Conservation (phyloP, 2,113 vertebrate genomes). For the Rafetus swinhoei region DNA sequence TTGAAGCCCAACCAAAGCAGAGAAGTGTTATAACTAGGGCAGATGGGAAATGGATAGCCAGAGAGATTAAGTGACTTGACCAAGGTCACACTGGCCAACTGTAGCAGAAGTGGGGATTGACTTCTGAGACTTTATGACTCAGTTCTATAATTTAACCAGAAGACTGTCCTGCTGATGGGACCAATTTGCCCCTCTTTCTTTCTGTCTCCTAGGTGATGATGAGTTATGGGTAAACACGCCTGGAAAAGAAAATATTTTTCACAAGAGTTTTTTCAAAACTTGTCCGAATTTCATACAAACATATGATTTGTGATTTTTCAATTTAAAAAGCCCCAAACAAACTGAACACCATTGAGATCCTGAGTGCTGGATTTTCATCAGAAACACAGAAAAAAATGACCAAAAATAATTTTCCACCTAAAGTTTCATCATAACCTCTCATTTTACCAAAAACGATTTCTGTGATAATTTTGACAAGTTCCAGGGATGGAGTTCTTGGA, state of each 20-base stretch:
- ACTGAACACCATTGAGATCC: background rate
- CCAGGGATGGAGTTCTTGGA: fast-evolving
- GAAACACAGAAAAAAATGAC: fast-evolving
- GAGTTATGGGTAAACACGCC: background rate
- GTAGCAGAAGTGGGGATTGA: too few species aligned
- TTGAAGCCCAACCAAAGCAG: too few species aligned
- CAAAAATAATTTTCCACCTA: background rate
- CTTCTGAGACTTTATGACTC: background rate
- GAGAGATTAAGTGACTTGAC: too few species aligned
- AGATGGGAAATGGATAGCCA: too few species aligned
- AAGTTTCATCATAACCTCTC: background rate
- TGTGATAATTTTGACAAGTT: fast-evolving
- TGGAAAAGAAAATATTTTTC: background rate
- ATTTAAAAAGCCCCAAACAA: background rate
- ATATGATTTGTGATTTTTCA: background rate
- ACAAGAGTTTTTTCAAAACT: background rate
- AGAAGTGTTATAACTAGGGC: too few species aligned
- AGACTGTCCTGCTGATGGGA: background rate
- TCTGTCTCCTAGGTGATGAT: background rate
- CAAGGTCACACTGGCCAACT: too few species aligned
- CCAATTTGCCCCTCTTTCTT: background rate
- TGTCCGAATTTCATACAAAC: background rate
- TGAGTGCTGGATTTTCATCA: background rate
- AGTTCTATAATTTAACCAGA: background rate
- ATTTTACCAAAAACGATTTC: fast-evolving